Base-by-base conservation (phyloP, 2,888 invertebrate species). In the Apamea anceps region DNA sequence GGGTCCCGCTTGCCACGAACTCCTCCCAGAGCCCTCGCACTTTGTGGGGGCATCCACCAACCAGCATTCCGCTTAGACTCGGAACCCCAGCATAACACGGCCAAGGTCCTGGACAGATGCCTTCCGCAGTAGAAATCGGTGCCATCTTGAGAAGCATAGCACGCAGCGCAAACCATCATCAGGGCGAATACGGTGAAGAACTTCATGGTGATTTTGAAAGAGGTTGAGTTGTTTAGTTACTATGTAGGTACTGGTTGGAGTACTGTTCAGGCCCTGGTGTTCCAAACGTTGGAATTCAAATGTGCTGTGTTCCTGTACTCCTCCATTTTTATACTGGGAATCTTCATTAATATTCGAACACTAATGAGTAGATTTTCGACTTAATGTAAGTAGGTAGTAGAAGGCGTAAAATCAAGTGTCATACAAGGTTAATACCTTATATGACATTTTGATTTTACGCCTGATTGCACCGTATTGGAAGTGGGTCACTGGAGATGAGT, bases 21-120 rank as follows among this genome's bases (percentile, higher is more conserved):
- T 18, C 84, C 79, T 6, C 66, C 82, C 63, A 84, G 66, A 15
- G 79, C 78, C 37, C 78, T 67, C 1, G 82, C 88, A 72, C 74
- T 76, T n/a, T 75, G 86, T 7, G 0, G 86, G 15, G 48, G 75
- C 74, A 77, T 45, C 88, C 86, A 89, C 88, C 89, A 89, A 5
- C 88, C 82, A 3, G 67, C 80, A 62, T 81, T 79, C 0, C 82
- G 82, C 67, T 89, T 89, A 12, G 80, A 32, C 42, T 80, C 80
- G 0, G 78, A n/a, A 12, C 76, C 73, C 81, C 81, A 83, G 66
- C 88, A 87, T 7, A 88, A 8, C 28, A 71, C 1, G 0, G 80
- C 77, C 65, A 87, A 4, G 3, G 77, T 72, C 4, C 72, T 79
- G 25, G 88, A 70, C 2, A 87, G 62, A 21, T 78, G 74, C 32